Percentiles rank a stretch among this genome's conserved stretches.
Evolutionary conservation across 2,113 vertebrate species (phyloP).

Genomic region (Ophiodon elongatus): DNA sequence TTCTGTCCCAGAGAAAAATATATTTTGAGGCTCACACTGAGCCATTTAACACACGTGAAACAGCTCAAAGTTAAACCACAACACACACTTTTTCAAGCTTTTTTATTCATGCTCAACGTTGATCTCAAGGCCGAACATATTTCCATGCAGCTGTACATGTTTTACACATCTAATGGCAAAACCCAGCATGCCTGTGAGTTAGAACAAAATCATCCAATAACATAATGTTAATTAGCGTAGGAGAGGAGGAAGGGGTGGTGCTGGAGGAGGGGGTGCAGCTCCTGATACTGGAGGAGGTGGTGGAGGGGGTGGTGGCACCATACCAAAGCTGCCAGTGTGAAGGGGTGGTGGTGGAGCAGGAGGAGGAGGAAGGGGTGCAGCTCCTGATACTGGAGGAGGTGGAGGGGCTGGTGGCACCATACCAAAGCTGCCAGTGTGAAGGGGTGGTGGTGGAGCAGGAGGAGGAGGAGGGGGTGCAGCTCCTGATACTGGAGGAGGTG

Average conservation of each 20-base stretch:
- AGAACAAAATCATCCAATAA: not conserved
- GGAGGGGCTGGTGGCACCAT: not conserved
- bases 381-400: constrained; percentile 12
- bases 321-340: not conserved
- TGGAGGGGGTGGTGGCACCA: constrained; percentile 34
- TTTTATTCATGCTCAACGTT: constrained; percentile 43
- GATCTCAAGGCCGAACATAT: not conserved
- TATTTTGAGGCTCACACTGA: not conserved
- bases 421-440: not conserved
- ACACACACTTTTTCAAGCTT: not conserved
- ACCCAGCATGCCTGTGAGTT: not conserved
- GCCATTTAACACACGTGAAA: constrained; percentile 10
- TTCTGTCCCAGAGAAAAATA: constrained; percentile 11
- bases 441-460: constrained; percentile 2
- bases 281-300: constrained; percentile 24
- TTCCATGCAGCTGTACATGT: not conserved
- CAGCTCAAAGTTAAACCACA: constrained; percentile 1
- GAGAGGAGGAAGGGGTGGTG: constrained; percentile 28
- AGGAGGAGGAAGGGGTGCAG: constrained; percentile 23
- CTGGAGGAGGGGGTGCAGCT: not conserved
- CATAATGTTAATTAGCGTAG: not conserved
- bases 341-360: constrained; percentile 19
- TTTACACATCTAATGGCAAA: constrained; percentile 1
- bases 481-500: constrained; percentile 16
- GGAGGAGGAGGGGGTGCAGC: constrained; percentile 9